phyloP scores from a whole-genome alignment of 2,797 vertebrate genomes.

The Chelmon rostratus region DNA sequence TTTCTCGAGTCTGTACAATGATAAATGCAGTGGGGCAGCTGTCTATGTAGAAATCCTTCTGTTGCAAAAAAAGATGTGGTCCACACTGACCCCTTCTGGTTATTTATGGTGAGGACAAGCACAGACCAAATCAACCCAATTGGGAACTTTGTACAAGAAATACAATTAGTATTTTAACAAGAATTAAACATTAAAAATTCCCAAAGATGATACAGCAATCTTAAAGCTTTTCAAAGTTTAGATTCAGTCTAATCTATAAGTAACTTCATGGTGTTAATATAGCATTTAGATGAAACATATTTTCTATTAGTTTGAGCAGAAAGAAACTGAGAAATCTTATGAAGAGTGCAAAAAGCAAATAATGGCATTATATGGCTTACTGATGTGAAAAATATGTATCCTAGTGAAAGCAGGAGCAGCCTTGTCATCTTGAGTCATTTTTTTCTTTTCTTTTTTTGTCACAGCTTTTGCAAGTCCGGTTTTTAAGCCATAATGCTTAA shows the following conservation, averaged over 20 bases:
- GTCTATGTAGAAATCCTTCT: background rate
- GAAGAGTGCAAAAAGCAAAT: constrained; percentile 81
- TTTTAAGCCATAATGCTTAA: constrained; percentile 57
- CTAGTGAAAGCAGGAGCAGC: constrained; percentile 62
- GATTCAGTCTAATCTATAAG: constrained; percentile 45
- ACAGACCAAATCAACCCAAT: constrained; percentile 9
- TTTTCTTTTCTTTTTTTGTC: constrained; percentile 39
- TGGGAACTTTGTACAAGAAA: constrained; percentile 42
- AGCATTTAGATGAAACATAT: constrained; percentile 7
- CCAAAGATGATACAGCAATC: constrained; percentile 44
- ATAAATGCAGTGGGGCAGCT: constrained; percentile 45
- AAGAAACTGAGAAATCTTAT: constrained; percentile 32
- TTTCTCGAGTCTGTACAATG: constrained; percentile 12
- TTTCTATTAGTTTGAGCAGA: constrained; percentile 15
- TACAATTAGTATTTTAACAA: constrained; percentile 63
- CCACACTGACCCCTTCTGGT: constrained; percentile 72
- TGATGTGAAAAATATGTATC: constrained; percentile 61
- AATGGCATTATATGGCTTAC: constrained; percentile 77
- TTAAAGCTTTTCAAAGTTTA: constrained; percentile 52
- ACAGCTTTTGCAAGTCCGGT: constrained; percentile 68
- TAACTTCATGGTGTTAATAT: constrained; percentile 39
- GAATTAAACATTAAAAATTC: constrained; percentile 48
- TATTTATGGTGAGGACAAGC: constrained; percentile 28
- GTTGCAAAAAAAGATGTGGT: constrained; percentile 22
- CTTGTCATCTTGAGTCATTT: constrained; percentile 9